These are phyloP conservation scores for Caenorhabditis remanei DNA, from an alignment of 1,140 invertebrate genomes.

Conservation along the genomic window DNA sequence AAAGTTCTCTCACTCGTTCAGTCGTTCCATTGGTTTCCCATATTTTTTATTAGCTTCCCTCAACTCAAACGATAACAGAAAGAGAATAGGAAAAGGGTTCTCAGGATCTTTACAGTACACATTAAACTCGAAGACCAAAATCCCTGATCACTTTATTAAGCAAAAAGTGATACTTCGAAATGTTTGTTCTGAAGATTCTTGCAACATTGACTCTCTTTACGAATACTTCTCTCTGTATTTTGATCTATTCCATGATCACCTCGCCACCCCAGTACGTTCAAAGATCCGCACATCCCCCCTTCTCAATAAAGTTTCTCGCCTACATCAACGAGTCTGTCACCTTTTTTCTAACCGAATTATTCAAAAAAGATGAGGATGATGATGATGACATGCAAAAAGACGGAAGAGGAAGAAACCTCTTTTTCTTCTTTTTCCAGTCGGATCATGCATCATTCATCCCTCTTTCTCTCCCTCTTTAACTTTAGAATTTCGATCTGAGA, in stretches of 20 bases:
- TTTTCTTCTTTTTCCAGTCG: not conserved
- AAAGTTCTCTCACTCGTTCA: conserved; percentile 19
- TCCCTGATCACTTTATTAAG: too few relatives aligned
- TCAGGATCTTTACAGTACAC: too few relatives aligned
- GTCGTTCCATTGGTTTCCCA: not conserved
- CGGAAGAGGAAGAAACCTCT: conserved; percentile 42
- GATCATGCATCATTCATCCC: conserved; percentile 50
- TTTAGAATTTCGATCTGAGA: not conserved
- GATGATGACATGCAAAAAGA: conserved; percentile 42
- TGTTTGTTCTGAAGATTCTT: too few relatives aligned
- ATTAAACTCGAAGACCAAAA: too few relatives aligned
- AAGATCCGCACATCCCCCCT: not conserved
- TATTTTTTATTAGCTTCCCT: not conserved
- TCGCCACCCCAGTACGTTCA: not conserved
- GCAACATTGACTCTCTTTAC: too few relatives aligned
- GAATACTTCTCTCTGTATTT: not conserved
- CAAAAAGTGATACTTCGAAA: too few relatives aligned
- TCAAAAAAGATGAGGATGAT: conserved; percentile 40
- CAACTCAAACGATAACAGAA: not conserved
- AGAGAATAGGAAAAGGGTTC: not conserved
- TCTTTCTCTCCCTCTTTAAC: not conserved
- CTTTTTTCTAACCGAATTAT: conserved; percentile 44
- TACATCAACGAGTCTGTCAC: conserved; percentile 31
- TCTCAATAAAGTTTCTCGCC: not conserved
- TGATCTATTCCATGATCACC: not conserved